Evolutionary conservation across 1,140 invertebrate genomes (phyloP).

Genomic region (Elymnias hypermnestra): DNA sequence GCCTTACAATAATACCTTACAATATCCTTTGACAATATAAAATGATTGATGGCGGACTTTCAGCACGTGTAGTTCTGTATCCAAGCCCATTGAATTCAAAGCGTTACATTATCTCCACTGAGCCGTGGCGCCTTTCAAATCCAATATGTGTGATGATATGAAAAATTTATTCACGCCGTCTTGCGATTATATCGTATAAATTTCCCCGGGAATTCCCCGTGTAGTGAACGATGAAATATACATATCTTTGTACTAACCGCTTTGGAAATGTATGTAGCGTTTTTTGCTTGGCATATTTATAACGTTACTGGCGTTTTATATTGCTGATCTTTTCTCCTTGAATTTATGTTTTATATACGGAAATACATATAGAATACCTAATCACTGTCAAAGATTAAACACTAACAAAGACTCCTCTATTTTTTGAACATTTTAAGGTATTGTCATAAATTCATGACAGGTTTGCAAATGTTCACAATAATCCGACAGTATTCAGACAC

Average conservation of each 20-base stretch:
- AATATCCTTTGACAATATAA: not conserved
- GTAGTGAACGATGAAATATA: conserved; percentile 1
- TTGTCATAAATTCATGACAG: too few relatives aligned
- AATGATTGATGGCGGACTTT: not conserved
- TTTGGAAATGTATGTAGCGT: not conserved
- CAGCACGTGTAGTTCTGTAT: not conserved
- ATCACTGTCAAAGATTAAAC: not conserved
- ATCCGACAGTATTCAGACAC: too few relatives aligned
- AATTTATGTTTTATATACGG: too few relatives aligned
- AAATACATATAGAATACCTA: not conserved
- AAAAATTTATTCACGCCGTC: conserved; percentile 16
- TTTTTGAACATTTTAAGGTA: too few relatives aligned
- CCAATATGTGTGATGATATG: conserved; percentile 18
- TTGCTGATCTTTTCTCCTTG: too few relatives aligned
- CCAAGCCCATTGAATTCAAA: not conserved
- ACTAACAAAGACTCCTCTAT: not conserved
- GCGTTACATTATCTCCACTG: conserved; percentile 3
- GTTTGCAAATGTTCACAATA: too few relatives aligned
- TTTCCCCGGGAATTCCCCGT: not conserved
- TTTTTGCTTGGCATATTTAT: too few relatives aligned
- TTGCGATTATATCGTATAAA: conserved; percentile 4
- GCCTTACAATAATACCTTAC: too few relatives aligned
- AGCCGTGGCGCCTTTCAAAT: conserved; percentile 11
- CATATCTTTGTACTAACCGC: not conserved
- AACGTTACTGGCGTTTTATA: not conserved